These are phyloP conservation scores for Hippocampus guttulatus DNA, from an alignment of 2,113 vertebrate species.

Conservation along the genomic window DNA sequence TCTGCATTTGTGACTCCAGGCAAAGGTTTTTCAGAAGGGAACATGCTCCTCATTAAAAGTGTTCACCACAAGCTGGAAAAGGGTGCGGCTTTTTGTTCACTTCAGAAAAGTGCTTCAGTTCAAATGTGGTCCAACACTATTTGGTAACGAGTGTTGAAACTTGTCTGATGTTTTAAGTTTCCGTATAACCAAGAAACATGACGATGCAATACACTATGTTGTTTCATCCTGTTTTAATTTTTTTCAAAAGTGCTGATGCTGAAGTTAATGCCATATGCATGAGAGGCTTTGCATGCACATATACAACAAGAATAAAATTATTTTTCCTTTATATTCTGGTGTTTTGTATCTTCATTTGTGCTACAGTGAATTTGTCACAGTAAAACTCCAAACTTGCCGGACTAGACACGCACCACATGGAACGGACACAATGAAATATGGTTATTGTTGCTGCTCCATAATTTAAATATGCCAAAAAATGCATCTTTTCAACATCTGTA, in stretches of 20 bases:
- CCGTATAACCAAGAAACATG: not conserved
- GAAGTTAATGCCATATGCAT: not conserved
- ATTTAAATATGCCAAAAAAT: not conserved
- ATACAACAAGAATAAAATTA: not conserved
- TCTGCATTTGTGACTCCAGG: constrained; percentile 13
- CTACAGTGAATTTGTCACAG: not conserved
- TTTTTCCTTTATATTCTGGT: not conserved
- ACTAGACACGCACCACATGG: not conserved
- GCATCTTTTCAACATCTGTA: not conserved
- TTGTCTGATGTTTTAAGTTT: not conserved
- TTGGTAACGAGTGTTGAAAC: not conserved
- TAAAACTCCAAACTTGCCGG: not conserved
- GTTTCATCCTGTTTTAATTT: not conserved
- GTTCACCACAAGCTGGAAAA: constrained; percentile 19
- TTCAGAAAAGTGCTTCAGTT: constrained; percentile 31
- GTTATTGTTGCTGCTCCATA: not conserved
- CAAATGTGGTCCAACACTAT: not conserved
- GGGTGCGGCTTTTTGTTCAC: constrained; percentile 21
- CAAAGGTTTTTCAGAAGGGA: constrained; percentile 12
- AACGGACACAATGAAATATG: not conserved
- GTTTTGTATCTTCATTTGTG: not conserved
- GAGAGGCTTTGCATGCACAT: not conserved
- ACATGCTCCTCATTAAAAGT: constrained; percentile 9
- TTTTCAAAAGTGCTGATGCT: not conserved
- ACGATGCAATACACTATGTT: not conserved